A percentile compares a stretch with the other conserved stretches of the same genome.
Conservation (phyloP, 2,797 vertebrate species). For the Tragelaphus oryx region DNA sequence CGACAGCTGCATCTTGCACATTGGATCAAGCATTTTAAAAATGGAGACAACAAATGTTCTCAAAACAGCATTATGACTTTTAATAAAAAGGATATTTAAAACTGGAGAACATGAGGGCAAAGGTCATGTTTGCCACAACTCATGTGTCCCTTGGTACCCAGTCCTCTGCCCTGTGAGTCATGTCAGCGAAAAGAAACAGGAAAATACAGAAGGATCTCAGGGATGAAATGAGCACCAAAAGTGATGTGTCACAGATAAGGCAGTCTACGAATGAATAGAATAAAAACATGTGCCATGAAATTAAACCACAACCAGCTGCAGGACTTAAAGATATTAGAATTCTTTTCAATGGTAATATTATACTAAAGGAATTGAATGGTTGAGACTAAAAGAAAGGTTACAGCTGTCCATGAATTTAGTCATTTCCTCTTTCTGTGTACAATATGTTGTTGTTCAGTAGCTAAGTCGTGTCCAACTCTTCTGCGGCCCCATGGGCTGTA, state of each 20-base stretch:
- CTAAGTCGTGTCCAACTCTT: background rate
- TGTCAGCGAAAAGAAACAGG: background rate
- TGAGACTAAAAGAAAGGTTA: background rate
- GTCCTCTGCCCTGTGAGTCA: background rate
- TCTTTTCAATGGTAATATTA: background rate
- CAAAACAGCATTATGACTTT: background rate
- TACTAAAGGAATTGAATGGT: background rate
- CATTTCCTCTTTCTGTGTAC: background rate
- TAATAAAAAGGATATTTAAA: background rate
- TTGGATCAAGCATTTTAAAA: background rate
- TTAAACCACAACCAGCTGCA: background rate
- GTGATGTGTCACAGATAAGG: background rate
- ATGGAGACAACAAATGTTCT: background rate
- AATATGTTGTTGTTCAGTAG: background rate
- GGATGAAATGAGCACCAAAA: background rate
- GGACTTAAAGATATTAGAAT: background rate
- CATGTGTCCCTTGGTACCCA: background rate
- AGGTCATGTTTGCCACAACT: background rate
- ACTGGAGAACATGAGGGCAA: background rate
- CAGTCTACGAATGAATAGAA: background rate
- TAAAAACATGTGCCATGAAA: background rate
- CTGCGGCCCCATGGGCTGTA: background rate
- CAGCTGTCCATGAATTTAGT: background rate
- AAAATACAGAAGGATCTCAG: background rate
- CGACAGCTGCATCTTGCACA: background rate